These are phyloP conservation scores for Sinocyclocheilus maitianheensis DNA, from an alignment of 2,113 vertebrate species.

Conservation along the genomic window DNA sequence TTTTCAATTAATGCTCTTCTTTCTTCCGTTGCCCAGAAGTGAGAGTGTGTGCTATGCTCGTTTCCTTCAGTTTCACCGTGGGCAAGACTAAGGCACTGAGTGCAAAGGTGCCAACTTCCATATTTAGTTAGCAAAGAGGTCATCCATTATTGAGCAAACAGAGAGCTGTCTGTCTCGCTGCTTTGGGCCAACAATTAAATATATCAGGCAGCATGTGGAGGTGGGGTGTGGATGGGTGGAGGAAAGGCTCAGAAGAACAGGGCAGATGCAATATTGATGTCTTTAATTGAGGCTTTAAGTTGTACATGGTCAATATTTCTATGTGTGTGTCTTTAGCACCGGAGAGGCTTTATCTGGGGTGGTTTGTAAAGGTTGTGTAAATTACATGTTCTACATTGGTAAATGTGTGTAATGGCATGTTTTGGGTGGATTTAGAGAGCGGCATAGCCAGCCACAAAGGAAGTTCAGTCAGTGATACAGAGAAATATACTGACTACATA, in stretches of 20 bases:
- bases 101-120: slow-evolving; percentile 68
- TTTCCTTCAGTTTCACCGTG: slow-evolving; percentile 51
- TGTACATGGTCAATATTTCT: slow-evolving; percentile 70
- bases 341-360: slow-evolving; percentile 54
- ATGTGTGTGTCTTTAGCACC: slow-evolving; percentile 62
- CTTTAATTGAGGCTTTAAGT: slow-evolving; percentile 78
- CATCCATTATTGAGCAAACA: slow-evolving; percentile 79
- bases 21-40: slow-evolving; percentile 41
- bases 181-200: slow-evolving; percentile 81
- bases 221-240: slow-evolving; percentile 39
- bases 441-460: slow-evolving; percentile 47
- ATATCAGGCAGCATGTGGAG: slow-evolving; percentile 64
- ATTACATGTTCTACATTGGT: slow-evolving; percentile 70
- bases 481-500: slow-evolving; percentile 12
- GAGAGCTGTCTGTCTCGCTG: slow-evolving; percentile 76
- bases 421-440: slow-evolving; percentile 63
- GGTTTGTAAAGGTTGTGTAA: slow-evolving; percentile 60
- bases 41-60: slow-evolving; percentile 40
- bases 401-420: slow-evolving; percentile 70
- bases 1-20: slow-evolving; percentile 51
- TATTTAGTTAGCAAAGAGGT: slow-evolving; percentile 71
- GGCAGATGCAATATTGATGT: slow-evolving; percentile 78
- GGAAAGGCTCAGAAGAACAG: slow-evolving; percentile 64
- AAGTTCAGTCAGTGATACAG: not conserved
- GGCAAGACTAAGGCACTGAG: slow-evolving; percentile 57